A percentile compares a stretch with the other conserved stretches of the same genome.
Conservation (phyloP, 2,113 vertebrate species). For the Alexandromys fortis region DNA sequence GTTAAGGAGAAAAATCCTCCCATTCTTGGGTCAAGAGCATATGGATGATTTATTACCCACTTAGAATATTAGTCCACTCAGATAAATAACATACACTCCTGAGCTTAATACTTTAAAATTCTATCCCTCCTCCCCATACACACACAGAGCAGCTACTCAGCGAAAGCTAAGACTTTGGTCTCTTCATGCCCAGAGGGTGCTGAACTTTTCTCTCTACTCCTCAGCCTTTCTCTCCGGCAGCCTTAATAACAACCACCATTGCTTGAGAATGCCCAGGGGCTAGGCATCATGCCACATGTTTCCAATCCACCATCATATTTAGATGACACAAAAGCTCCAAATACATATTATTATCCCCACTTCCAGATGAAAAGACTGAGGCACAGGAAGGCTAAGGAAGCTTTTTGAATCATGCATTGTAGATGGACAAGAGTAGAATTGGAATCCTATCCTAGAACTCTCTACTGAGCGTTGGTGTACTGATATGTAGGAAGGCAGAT, state of each 20-base stretch:
- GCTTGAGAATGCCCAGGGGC: not conserved
- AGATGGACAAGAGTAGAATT: conserved; percentile 19
- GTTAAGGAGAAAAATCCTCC: not conserved
- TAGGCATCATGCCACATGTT: not conserved
- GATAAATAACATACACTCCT: not conserved
- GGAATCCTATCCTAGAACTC: not conserved
- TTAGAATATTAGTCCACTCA: not conserved
- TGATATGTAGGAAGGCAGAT: not conserved
- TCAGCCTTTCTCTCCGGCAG: conserved; percentile 18
- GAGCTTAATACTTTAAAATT: conserved; percentile 5
- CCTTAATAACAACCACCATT: not conserved
- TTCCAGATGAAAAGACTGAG: conserved; percentile 16
- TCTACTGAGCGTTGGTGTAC: conserved; percentile 23
- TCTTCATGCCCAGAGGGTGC: not conserved
- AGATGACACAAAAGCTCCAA: conserved; percentile 9
- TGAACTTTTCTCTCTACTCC: not conserved
- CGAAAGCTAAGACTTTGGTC: not conserved
- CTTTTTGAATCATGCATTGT: not conserved
- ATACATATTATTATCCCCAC: not conserved
- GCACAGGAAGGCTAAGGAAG: not conserved
- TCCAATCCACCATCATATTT: conserved; percentile 15
- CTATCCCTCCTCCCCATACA: not conserved
- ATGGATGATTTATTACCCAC: not conserved
- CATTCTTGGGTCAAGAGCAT: not conserved
- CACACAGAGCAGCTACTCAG: not conserved